These are phyloP conservation scores for Ctenoplectra terminalis DNA, from an alignment of 1,140 invertebrate genomes.

Conservation along the genomic window DNA sequence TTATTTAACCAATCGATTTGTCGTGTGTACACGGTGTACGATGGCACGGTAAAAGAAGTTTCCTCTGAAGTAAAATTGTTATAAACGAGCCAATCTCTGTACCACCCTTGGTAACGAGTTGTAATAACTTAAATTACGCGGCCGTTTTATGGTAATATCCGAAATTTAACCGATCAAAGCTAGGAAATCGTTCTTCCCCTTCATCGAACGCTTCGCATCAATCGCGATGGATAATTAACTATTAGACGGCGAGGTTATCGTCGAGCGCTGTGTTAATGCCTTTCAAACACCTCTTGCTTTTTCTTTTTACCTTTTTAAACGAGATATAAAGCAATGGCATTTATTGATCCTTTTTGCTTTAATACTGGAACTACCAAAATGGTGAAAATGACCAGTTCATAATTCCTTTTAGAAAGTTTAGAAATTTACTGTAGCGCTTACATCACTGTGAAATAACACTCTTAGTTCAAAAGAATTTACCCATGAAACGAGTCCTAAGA, in stretches of 20 bases:
- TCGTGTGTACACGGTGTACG: neutral
- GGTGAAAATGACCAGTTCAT: too few species aligned
- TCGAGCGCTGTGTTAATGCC: too few species aligned
- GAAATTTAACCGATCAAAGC: neutral
- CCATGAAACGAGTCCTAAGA: too few species aligned
- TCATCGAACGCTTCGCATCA: neutral
- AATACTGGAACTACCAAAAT: too few species aligned
- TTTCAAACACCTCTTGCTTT: neutral
- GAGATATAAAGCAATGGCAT: too few species aligned
- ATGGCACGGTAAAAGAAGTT: constrained; percentile 19
- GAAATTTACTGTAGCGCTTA: too few species aligned
- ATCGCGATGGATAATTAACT: neutral
- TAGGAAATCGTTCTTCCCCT: neutral
- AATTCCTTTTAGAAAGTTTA: too few species aligned
- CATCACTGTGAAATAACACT: too few species aligned
- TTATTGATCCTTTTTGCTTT: too few species aligned
- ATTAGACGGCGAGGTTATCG: neutral
- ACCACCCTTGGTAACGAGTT: neutral
- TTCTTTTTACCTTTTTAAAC: neutral
- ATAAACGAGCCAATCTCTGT: neutral
- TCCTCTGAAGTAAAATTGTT: neutral
- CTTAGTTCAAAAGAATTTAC: too few species aligned
- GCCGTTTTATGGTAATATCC: neutral
- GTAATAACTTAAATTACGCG: neutral
- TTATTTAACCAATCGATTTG: constrained; percentile 17